A percentile compares a stretch with the other conserved stretches of the same genome.
Evolutionary conservation across 2,113 vertebrate genomes (phyloP).

Genomic region (Marcusenius ussheri): DNA sequence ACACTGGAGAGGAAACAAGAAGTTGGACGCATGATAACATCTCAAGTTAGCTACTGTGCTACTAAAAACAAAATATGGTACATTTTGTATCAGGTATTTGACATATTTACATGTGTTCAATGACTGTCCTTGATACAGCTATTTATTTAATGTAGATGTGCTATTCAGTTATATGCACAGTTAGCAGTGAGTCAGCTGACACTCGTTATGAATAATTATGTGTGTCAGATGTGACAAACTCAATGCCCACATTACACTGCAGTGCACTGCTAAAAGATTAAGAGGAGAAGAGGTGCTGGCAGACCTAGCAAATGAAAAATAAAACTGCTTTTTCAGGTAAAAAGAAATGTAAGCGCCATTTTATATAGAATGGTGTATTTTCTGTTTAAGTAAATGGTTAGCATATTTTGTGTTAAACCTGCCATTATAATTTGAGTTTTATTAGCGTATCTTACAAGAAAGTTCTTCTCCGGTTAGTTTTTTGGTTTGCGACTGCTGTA

Average conservation of each 20-base stretch:
- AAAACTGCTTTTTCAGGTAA: not conserved
- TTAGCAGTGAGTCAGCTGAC: not conserved
- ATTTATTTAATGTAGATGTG: not conserved
- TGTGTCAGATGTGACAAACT: not conserved
- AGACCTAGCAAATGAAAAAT: not conserved
- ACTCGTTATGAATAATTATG: not conserved
- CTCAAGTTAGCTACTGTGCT: not conserved
- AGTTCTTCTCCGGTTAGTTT: too few species aligned
- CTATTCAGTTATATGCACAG: not conserved
- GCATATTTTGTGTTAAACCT: too few species aligned
- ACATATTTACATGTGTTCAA: not conserved
- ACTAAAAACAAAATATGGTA: not conserved
- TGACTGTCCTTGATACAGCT: not conserved
- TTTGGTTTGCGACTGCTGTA: too few species aligned
- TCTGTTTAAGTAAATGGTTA: too few species aligned
- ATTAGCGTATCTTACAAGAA: too few species aligned
- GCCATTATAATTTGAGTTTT: too few species aligned
- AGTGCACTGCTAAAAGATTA: not conserved
- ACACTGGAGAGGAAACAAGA: slow-evolving; percentile 56
- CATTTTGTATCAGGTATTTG: not conserved
- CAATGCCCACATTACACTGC: not conserved
- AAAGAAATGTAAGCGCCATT: not conserved
- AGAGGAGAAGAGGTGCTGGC: not conserved
- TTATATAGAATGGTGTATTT: too few species aligned
- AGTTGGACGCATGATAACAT: not conserved